Conservation (phyloP, 2,113 vertebrate species). For the Sturnira hondurensis region DNA sequence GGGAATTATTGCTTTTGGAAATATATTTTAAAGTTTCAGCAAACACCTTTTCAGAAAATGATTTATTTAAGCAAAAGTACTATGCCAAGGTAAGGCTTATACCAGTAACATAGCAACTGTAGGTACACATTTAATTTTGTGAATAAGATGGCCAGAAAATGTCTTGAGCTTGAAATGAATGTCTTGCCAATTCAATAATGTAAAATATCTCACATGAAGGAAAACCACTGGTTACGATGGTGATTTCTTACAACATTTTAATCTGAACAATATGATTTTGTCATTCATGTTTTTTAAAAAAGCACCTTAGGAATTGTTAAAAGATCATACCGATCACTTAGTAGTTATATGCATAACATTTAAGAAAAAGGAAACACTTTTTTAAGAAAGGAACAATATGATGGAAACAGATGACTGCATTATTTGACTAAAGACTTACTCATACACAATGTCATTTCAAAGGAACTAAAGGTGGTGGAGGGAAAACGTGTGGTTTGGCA, state of each 20-base stretch:
- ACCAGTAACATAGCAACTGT: conserved; percentile 67
- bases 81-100: conserved; percentile 59
- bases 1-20: conserved; percentile 36
- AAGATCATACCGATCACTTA: conserved; percentile 10
- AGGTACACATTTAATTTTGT: conserved; percentile 63
- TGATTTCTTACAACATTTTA: conserved; percentile 38
- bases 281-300: conserved; percentile 32
- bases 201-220: conserved; percentile 35
- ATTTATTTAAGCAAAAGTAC: conserved; percentile 59
- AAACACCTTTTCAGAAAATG: conserved; percentile 63
- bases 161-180: conserved; percentile 36
- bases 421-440: conserved; percentile 74
- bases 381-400: conserved; percentile 52
- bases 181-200: conserved; percentile 65
- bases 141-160: conserved; percentile 65
- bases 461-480: conserved; percentile 37
- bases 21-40: conserved; percentile 52
- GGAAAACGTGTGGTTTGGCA: conserved; percentile 66
- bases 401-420: conserved; percentile 69
- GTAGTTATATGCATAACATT: conserved; percentile 24
- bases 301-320: conserved; percentile 22
- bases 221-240: conserved; percentile 21
- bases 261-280: conserved; percentile 37
- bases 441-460: conserved; percentile 66
- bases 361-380: conserved; percentile 29